Conservation (phyloP, 2,888 invertebrate genomes). For the Pollenia amentaria region DNA sequence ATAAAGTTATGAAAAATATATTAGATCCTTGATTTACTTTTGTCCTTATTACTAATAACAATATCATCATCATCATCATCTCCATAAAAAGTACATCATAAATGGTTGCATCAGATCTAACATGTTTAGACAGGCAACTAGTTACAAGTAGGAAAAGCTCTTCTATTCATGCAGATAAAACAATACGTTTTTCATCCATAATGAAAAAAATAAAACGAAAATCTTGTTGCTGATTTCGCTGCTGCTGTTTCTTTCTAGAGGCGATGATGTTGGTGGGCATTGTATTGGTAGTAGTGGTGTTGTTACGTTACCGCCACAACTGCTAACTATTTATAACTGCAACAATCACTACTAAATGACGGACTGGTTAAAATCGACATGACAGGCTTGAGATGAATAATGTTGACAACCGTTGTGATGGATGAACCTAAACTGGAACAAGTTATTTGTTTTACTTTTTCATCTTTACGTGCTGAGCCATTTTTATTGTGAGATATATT, state of each 20-base stretch:
- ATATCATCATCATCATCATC: constrained; percentile 12
- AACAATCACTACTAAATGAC: constrained; percentile 60
- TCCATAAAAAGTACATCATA: constrained; percentile 1
- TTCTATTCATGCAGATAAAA: constrained; percentile 43
- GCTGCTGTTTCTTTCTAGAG: background rate
- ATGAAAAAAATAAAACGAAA: constrained; percentile 8
- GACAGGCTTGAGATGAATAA: constrained; percentile 68
- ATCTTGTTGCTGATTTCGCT: background rate
- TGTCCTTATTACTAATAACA: background rate
- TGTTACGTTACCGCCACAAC: constrained; percentile 3
- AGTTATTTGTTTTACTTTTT: constrained; percentile 57
- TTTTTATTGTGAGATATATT: constrained; percentile 16
- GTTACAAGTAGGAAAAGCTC: constrained; percentile 37
- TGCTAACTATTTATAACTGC: constrained; percentile 10
- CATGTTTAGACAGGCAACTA: constrained; percentile 37
- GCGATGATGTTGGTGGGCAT: background rate
- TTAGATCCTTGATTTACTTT: constrained; percentile 32
- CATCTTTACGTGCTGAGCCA: constrained; percentile 17
- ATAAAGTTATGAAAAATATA: constrained; percentile 6
- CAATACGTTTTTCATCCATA: constrained; percentile 38
- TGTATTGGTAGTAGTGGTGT: constrained; percentile 3
- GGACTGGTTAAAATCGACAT: constrained; percentile 67
- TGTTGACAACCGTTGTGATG: constrained; percentile 67
- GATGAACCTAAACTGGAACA: constrained; percentile 72
- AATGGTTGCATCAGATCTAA: constrained; percentile 45